A percentile compares a stretch with the other conserved stretches of the same genome.
phyloP scores from a whole-genome alignment of 2,888 invertebrate species.

The Brachynemurus nebulosus region DNA sequence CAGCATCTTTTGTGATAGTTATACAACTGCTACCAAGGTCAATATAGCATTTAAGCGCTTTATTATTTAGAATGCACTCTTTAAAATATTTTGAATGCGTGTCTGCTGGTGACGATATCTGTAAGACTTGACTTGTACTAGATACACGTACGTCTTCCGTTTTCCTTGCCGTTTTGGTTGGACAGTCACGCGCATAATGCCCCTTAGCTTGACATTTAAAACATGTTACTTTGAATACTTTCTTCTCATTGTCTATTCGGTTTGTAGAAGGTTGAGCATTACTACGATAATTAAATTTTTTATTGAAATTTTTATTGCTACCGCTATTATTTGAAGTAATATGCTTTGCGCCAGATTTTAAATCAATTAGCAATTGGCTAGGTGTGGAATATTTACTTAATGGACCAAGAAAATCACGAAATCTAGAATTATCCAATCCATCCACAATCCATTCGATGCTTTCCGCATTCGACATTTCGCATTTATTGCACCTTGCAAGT shows the following conservation, averaged over 20 bases:
- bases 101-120: too few species aligned
- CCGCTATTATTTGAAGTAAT: neutral
- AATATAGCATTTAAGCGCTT: too few species aligned
- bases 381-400: constrained; percentile 12
- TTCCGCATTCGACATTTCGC: constrained; percentile 12
- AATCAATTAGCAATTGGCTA: constrained; percentile 10
- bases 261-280: too few species aligned
- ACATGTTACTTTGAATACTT: too few species aligned
- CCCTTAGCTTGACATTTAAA: too few species aligned
- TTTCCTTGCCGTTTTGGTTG: neutral
- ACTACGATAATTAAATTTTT: too few species aligned
- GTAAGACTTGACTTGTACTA: too few species aligned
- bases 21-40: too few species aligned
- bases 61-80: neutral
- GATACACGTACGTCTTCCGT: neutral
- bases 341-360: constrained; percentile 10
- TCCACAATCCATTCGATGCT: constrained; percentile 13
- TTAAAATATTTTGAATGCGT: neutral
- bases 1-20: too few species aligned
- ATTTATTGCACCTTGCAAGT: constrained; percentile 14
- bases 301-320: too few species aligned
- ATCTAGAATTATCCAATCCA: constrained; percentile 9
- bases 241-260: too few species aligned
- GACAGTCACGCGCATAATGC: neutral
- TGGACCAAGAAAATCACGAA: constrained; percentile 11